These are phyloP conservation scores for Fulica atra DNA, from an alignment of 2,113 vertebrate species.

Conservation along the genomic window DNA sequence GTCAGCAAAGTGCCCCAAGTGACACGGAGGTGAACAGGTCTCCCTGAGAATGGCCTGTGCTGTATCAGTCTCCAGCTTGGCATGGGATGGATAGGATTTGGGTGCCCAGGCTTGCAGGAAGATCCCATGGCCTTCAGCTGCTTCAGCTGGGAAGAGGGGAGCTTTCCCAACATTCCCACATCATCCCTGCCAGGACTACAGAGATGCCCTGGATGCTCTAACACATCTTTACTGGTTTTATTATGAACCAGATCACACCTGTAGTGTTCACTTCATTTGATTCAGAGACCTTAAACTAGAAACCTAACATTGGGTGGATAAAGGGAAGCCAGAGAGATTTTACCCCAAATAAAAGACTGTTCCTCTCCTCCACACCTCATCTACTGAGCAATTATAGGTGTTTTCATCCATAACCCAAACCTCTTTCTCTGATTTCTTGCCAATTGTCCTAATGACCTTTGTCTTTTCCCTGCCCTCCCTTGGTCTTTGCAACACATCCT, in stretches of 20 bases:
- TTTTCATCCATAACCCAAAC: neutral
- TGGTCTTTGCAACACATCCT: neutral
- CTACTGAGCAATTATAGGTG: neutral
- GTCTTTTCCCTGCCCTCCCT: neutral
- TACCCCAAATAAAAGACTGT: neutral
- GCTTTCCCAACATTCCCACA: neutral
- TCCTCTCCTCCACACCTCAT: neutral
- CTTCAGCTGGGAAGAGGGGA: neutral
- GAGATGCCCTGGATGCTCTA: neutral
- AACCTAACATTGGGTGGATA: neutral
- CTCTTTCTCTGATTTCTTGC: neutral
- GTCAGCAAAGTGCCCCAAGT: neutral
- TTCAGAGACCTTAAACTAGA: neutral
- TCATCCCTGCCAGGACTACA: neutral
- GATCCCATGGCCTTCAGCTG: neutral
- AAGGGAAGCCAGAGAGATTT: neutral
- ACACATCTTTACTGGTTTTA: neutral
- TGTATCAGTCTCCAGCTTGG: neutral
- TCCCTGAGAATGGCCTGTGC: neutral
- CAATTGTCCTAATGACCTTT: neutral
- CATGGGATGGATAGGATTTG: neutral
- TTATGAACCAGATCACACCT: neutral
- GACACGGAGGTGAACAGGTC: neutral
- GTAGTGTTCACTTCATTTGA: neutral
- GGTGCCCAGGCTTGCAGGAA: neutral